A percentile compares a stretch with the other conserved stretches of the same genome.
Evolutionary conservation across 35 echinoderm and acorn worm species (phyloP).

Genomic region (Strongylocentrotus purpuratus): DNA sequence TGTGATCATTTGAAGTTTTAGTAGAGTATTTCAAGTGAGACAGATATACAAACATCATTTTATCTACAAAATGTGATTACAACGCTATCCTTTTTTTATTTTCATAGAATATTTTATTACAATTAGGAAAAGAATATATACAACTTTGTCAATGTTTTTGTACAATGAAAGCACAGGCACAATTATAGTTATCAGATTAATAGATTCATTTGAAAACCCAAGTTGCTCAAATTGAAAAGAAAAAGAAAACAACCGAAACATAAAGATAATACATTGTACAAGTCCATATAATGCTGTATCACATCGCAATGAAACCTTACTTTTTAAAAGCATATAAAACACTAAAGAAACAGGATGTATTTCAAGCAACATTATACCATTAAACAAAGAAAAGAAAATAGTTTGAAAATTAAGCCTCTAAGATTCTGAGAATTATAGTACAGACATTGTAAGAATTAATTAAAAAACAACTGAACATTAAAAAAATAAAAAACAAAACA

Average conservation of each 20-base stretch:
- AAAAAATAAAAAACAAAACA: not conserved
- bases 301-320: not conserved
- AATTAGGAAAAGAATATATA: conserved; percentile 43
- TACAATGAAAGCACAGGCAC: conserved; percentile 40
- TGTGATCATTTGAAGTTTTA: not conserved
- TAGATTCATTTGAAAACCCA: not conserved
- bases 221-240: not conserved
- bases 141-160: not conserved
- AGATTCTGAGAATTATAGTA: not conserved
- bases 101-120: conserved; percentile 44
- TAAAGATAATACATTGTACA: not conserved
- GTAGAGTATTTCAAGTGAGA: not conserved
- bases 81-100: not conserved
- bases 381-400: not conserved
- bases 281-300: not conserved
- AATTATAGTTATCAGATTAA: not conserved
- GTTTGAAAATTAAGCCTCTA: not conserved
- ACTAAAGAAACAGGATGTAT: not conserved
- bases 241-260: not conserved
- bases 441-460: not conserved
- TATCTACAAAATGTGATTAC: not conserved
- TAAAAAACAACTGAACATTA: not conserved
- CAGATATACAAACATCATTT: not conserved
- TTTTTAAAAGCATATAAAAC: not conserved
- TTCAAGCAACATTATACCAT: no score